Conservation (phyloP, 2,113 vertebrate genomes). For the Amphilophus citrinellus region DNA sequence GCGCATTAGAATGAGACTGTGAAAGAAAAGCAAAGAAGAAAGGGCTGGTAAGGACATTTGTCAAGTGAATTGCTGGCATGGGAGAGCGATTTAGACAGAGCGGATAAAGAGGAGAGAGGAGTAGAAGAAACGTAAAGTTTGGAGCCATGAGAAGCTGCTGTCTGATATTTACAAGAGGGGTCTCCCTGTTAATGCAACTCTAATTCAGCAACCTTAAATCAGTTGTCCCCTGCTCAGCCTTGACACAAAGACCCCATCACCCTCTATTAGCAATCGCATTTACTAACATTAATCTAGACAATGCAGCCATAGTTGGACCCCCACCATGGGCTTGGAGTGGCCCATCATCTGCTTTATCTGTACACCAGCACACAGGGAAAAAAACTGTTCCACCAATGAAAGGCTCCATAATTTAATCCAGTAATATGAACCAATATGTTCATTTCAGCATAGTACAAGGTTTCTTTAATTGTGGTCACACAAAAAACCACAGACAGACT, state of each 20-base stretch:
- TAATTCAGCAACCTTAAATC: slow-evolving; percentile 30
- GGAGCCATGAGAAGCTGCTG: slow-evolving; percentile 15
- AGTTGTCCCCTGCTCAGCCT: slow-evolving; percentile 22
- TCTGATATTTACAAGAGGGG: slow-evolving; percentile 11
- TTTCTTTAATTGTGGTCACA: neutral
- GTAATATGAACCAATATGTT: neutral
- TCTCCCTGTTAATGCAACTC: slow-evolving; percentile 24
- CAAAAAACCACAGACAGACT: neutral
- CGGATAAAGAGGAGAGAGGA: neutral
- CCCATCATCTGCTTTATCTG: neutral
- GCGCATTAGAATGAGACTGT: slow-evolving; percentile 16
- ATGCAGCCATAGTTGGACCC: neutral
- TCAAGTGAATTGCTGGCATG: slow-evolving; percentile 6
- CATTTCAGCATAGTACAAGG: neutral
- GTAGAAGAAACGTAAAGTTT: slow-evolving; percentile 50
- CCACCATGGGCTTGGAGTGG: neutral
- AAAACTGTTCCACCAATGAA: neutral
- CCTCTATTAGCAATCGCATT: slow-evolving; percentile 11
- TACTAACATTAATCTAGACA: slow-evolving; percentile 15
- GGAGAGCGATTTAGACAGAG: neutral
- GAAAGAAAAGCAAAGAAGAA: slow-evolving; percentile 16
- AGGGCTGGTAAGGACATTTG: slow-evolving; percentile 10
- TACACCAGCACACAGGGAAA: neutral
- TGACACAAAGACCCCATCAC: slow-evolving; percentile 24
- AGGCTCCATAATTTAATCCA: neutral